A percentile compares a stretch with the other conserved stretches of the same genome.
These are phyloP conservation scores for Litoditis marina DNA, from an alignment of 2,888 invertebrate species.

Conservation along the genomic window DNA sequence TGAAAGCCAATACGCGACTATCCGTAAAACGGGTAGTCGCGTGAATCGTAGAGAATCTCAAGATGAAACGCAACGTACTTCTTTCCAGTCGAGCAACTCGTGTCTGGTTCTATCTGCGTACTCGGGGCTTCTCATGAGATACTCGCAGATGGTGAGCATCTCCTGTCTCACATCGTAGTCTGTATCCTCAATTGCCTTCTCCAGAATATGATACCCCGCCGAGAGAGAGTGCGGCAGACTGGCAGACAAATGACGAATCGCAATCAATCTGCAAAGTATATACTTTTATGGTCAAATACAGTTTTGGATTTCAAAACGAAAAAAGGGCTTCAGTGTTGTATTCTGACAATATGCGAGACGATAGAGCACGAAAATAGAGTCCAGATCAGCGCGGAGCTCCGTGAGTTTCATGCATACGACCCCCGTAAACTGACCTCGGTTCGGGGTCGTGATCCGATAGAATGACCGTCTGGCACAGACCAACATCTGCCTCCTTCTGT, in stretches of 20 bases:
- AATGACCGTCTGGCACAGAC: background rate
- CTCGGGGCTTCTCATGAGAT: background rate
- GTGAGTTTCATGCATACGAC: too few relatives aligned
- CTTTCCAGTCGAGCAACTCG: constrained; percentile 3
- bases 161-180: background rate
- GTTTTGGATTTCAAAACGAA: too few relatives aligned
- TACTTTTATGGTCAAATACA: too few relatives aligned
- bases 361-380: too few relatives aligned
- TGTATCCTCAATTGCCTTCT: background rate
- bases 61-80: background rate
- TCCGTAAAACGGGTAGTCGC: too few relatives aligned
- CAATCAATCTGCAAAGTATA: background rate
- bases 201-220: background rate
- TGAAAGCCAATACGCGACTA: too few relatives aligned
- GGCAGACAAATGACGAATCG: background rate
- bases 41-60: background rate
- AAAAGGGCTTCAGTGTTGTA: too few relatives aligned
- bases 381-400: too few relatives aligned
- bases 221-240: background rate
- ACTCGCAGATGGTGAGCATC: background rate
- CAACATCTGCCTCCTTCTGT: background rate
- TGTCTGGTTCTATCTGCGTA: background rate
- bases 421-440: too few relatives aligned
- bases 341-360: too few relatives aligned
- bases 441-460: background rate